A percentile compares a stretch with the other conserved stretches of the same genome.
Evolutionary conservation across 2,888 invertebrate genomes (phyloP).

Genomic region (Melipona bicolor): DNA sequence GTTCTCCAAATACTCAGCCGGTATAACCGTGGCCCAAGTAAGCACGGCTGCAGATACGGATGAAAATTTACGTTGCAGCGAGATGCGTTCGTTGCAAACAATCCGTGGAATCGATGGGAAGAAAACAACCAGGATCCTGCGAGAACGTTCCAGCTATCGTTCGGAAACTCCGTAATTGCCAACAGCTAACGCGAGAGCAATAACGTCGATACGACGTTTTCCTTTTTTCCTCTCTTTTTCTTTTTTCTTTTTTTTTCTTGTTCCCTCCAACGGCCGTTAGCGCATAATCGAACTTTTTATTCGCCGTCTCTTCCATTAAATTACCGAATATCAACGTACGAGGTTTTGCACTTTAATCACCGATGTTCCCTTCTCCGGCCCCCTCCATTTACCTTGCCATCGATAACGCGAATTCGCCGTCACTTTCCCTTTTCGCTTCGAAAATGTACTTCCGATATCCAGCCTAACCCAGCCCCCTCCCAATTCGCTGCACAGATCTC

Average conservation of each 20-base stretch:
- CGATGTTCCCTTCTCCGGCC: conserved; percentile 35
- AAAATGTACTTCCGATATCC: conserved; percentile 45
- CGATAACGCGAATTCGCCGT: conserved; percentile 61
- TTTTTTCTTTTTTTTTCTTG: too few relatives aligned
- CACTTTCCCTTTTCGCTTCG: conserved; percentile 57
- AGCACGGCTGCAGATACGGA: not conserved
- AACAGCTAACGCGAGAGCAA: not conserved
- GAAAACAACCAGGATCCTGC: not conserved
- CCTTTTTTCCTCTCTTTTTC: not conserved
- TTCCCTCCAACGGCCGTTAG: not conserved
- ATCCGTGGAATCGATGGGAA: not conserved
- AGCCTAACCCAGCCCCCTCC: not conserved
- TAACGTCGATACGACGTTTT: not conserved
- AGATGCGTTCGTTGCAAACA: conserved; percentile 6
- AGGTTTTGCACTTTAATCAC: conserved; percentile 72
- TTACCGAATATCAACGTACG: conserved; percentile 68
- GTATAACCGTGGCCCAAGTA: too few relatives aligned
- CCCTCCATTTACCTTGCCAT: conserved; percentile 60
- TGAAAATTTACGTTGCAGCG: not conserved
- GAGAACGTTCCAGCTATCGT: not conserved
- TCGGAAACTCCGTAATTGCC: not conserved
- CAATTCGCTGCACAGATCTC: not conserved
- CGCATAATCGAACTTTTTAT: conserved; percentile 33
- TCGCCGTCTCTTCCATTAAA: conserved; percentile 49
- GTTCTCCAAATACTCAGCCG: too few relatives aligned